Percentiles rank a stretch among this genome's conserved stretches.
phyloP scores from a whole-genome alignment of 1,140 invertebrate species.

The Megathymus violae region DNA sequence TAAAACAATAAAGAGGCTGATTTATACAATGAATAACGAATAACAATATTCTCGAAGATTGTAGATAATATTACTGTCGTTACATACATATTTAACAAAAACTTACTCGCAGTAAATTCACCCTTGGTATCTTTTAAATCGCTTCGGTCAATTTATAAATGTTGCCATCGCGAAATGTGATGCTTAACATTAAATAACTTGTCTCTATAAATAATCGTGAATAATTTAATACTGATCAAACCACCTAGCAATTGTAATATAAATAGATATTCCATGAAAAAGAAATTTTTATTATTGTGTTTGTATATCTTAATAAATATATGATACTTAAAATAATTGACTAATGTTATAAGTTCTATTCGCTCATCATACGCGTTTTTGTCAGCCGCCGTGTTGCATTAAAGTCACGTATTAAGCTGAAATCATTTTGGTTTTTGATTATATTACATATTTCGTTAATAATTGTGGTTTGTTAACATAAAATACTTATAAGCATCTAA shows the following conservation, averaged over 20 bases:
- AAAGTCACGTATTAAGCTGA: too few relatives aligned
- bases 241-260: conserved; percentile 12
- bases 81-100: conserved; percentile 30
- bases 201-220: conserved; percentile 33
- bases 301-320: too few relatives aligned
- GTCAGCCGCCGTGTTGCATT: too few relatives aligned
- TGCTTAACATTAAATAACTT: conserved; percentile 34
- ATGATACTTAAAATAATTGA: too few relatives aligned
- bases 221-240: conserved; percentile 34
- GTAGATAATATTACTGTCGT: conserved; percentile 26
- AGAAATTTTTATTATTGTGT: conserved; percentile 4
- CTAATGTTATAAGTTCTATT: too few relatives aligned
- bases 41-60: conserved; percentile 19
- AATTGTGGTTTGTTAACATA: too few relatives aligned
- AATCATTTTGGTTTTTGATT: too few relatives aligned
- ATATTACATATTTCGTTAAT: too few relatives aligned
- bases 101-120: conserved; percentile 23
- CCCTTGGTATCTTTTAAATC: conserved; percentile 25
- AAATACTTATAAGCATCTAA: too few relatives aligned
- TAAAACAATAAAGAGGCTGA: background rate
- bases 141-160: conserved; percentile 29
- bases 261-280: background rate
- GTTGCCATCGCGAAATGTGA: conserved; percentile 33
- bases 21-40: background rate
- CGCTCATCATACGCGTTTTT: too few relatives aligned